Evolutionary conservation across 2,113 vertebrate genomes (phyloP).

Genomic region (Crotalus helleri): DNA sequence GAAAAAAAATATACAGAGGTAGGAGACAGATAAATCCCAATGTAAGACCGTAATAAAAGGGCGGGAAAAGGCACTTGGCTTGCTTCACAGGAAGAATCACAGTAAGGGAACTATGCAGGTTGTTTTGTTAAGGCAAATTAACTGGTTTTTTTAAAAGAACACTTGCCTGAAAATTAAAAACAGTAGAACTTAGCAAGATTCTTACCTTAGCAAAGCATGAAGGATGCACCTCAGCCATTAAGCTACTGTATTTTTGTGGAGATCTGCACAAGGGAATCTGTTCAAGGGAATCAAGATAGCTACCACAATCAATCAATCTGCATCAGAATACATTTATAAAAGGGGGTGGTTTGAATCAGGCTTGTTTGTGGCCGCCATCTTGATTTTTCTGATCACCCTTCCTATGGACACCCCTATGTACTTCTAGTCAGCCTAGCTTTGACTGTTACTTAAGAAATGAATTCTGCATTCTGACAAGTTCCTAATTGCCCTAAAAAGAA

Average conservation of each 20-base stretch:
- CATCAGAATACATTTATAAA: neutral
- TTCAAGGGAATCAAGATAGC: neutral
- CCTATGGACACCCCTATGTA: neutral
- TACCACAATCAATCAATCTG: neutral
- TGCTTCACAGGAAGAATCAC: conserved; percentile 2
- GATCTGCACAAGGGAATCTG: neutral
- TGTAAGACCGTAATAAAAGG: neutral
- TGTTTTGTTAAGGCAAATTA: conserved; percentile 55
- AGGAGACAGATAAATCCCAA: neutral
- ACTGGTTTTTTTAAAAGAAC: conserved; percentile 52
- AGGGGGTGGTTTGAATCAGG: neutral
- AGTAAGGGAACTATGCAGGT: conserved; percentile 5
- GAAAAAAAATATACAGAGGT: too few species aligned
- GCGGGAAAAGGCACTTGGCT: conserved; percentile 22
- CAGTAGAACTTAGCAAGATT: conserved; percentile 15
- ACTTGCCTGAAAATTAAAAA: conserved; percentile 45
- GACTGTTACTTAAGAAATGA: conserved; percentile 46
- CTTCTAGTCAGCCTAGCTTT: conserved; percentile 33
- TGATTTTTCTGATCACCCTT: neutral
- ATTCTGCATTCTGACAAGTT: conserved; percentile 48
- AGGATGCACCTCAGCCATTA: conserved; percentile 15
- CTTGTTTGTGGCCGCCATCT: neutral
- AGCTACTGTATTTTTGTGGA: conserved; percentile 48
- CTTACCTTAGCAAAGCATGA: conserved; percentile 18
- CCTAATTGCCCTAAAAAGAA: conserved; percentile 50